Evolutionary conservation across 92 coral and sea anemone species (phyloP).

Genomic region (Desmophyllum pertusum): DNA sequence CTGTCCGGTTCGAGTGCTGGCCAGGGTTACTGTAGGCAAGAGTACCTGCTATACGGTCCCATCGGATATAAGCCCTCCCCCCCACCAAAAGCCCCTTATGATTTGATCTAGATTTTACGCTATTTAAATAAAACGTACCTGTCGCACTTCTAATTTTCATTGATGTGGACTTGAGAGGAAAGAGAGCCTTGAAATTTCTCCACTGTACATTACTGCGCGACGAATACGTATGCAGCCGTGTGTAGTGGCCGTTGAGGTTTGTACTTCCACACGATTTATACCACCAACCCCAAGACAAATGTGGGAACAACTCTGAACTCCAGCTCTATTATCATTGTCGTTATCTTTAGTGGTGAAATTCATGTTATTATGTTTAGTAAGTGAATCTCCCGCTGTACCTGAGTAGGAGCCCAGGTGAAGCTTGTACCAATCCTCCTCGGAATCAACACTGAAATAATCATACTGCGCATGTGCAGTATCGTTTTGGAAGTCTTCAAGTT

Average conservation of each 20-base stretch:
- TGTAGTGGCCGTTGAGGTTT: conserved; percentile 7
- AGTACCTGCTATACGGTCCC: too few species aligned
- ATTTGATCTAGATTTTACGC: too few species aligned
- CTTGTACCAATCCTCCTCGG: conserved; percentile 39
- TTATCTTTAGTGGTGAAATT: neutral
- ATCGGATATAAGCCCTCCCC: too few species aligned
- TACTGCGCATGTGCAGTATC: conserved; percentile 25
- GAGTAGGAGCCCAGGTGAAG: conserved; percentile 19
- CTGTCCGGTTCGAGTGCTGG: too few species aligned
- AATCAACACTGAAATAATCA: conserved; percentile 25
- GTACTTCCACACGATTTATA: neutral
- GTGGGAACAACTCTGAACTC: neutral
- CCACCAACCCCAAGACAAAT: neutral
- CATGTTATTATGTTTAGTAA: neutral
- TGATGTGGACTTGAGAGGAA: neutral
- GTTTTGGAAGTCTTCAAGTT: conserved; percentile 10
- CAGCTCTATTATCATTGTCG: neutral
- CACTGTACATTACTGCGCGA: neutral
- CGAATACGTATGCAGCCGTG: neutral
- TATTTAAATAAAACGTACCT: conserved; percentile 8
- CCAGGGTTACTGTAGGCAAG: too few species aligned
- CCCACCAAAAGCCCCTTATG: too few species aligned
- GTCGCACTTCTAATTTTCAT: conserved; percentile 16
- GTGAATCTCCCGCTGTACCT: conserved; percentile 9
- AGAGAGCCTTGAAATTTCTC: neutral